phyloP scores from a whole-genome alignment of 2,888 invertebrate species.

The Drosophila vallismaia region DNA sequence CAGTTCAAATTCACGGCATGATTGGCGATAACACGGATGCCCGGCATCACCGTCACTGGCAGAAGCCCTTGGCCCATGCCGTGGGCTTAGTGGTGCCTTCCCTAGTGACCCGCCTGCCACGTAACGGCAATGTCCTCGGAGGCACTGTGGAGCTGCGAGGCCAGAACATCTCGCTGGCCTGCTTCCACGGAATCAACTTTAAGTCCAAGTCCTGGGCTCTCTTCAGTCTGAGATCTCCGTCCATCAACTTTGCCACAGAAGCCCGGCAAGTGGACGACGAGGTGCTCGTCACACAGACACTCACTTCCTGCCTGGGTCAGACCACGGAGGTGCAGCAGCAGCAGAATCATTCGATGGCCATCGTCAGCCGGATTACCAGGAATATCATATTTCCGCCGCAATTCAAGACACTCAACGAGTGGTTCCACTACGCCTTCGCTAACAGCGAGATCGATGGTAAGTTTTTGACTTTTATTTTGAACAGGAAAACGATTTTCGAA shows the following conservation, averaged over 20 bases:
- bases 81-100: constrained; percentile 92
- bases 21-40: constrained; percentile 85
- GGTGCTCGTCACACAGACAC: constrained; percentile 94
- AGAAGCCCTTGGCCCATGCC: constrained; percentile 92
- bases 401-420: constrained; percentile 96
- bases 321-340: constrained; percentile 86
- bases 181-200: constrained; percentile 98
- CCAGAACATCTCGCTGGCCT: constrained; percentile 96
- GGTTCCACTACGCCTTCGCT: constrained; percentile 98
- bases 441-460: constrained; percentile 97
- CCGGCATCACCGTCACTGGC: constrained; percentile 97
- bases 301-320: constrained; percentile 94
- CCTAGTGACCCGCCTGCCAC: constrained; percentile 88
- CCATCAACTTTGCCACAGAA: constrained; percentile 96
- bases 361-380: constrained; percentile 95
- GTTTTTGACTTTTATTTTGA: constrained; percentile 26
- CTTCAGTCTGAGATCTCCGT: constrained; percentile 96
- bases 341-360: constrained; percentile 95
- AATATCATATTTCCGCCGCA: constrained; percentile 97
- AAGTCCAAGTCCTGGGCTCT: constrained; percentile 98
- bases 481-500: no score
- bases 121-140: constrained; percentile 91
- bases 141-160: constrained; percentile 95
- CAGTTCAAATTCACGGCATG: constrained; percentile 16
- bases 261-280: constrained; percentile 93